These are phyloP conservation scores for Aleadryas rufinucha DNA, from an alignment of 2,113 vertebrate species.

Conservation along the genomic window DNA sequence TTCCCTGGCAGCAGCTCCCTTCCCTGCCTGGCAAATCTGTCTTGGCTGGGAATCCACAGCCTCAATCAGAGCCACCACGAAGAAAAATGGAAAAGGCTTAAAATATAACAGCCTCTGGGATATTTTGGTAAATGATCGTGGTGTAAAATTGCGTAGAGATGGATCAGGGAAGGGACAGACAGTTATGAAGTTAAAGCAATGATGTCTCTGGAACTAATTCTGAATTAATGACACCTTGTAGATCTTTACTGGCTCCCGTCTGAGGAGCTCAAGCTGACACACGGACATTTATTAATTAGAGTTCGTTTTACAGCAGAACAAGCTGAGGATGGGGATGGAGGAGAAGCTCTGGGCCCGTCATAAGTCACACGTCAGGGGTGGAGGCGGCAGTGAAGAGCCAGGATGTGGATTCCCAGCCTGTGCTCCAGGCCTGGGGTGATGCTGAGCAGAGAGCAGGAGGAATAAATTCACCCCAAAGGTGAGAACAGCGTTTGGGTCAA, in stretches of 20 bases:
- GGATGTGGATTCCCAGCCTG: rapidly evolving
- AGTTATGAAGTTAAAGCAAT: conserved; percentile 46
- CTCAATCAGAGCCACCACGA: conserved; percentile 6
- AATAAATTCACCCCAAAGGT: not conserved
- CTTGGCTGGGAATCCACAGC: not conserved
- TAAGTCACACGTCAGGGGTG: not conserved
- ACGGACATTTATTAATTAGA: not conserved
- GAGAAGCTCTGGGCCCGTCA: not conserved
- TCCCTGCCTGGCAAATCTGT: not conserved
- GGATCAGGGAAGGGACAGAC: not conserved
- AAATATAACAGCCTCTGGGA: not conserved
- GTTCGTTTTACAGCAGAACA: not conserved
- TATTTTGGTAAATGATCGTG: not conserved
- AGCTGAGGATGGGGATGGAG: not conserved
- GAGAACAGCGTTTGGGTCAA: not conserved
- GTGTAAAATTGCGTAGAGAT: not conserved
- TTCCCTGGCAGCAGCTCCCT: not conserved
- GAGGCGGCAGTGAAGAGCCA: not conserved
- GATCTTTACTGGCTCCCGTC: conserved; percentile 23
- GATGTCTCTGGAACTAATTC: conserved; percentile 48
- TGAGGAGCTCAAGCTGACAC: not conserved
- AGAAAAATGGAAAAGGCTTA: conserved; percentile 12
- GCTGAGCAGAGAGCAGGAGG: not conserved
- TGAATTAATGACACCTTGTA: conserved; percentile 18
- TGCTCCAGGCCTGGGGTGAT: not conserved